These are phyloP conservation scores for Lithodes maja DNA, from an alignment of 2,888 invertebrate genomes.

Conservation along the genomic window DNA sequence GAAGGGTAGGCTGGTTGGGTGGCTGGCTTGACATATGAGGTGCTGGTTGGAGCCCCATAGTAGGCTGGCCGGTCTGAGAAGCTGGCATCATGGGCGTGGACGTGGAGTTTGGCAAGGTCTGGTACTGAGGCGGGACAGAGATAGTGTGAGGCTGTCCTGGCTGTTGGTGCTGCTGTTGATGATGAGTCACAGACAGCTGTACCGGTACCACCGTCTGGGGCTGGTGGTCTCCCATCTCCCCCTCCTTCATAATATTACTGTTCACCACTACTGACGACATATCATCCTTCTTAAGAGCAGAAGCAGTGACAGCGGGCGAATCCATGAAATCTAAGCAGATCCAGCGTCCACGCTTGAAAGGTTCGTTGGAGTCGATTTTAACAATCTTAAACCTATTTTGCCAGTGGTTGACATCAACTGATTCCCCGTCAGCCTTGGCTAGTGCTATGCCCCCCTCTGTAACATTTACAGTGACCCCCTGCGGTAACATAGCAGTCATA, in stretches of 20 bases:
- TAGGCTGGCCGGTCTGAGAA: constrained; percentile 21
- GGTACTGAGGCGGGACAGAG: constrained; percentile 54
- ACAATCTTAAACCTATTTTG: constrained; percentile 89
- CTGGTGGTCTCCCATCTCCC: constrained; percentile 41
- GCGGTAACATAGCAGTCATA: constrained; percentile 68
- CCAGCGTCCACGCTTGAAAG: constrained; percentile 94
- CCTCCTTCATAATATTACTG: constrained; percentile 46
- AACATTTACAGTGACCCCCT: constrained; percentile 69
- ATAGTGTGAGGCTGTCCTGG: constrained; percentile 47
- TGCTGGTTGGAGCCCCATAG: constrained; percentile 38
- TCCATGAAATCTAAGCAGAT: constrained; percentile 95
- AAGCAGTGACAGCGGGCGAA: constrained; percentile 79
- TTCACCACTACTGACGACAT: constrained; percentile 52
- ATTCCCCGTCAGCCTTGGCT: constrained; percentile 67
- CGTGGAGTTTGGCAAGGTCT: constrained; percentile 45
- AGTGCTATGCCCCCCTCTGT: constrained; percentile 70
- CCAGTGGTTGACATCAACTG: constrained; percentile 66
- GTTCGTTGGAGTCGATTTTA: constrained; percentile 96
- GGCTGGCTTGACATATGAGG: constrained; percentile 32
- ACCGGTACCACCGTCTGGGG: constrained; percentile 61
- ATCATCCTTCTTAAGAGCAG: constrained; percentile 58
- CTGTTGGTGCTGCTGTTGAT: constrained; percentile 9
- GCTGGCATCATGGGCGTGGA: constrained; percentile 52
- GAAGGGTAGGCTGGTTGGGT: constrained; percentile 43
- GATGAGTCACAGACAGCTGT: constrained; percentile 40